Conservation (phyloP, 1,140 invertebrate species). For the Eriosoma lanigerum region DNA sequence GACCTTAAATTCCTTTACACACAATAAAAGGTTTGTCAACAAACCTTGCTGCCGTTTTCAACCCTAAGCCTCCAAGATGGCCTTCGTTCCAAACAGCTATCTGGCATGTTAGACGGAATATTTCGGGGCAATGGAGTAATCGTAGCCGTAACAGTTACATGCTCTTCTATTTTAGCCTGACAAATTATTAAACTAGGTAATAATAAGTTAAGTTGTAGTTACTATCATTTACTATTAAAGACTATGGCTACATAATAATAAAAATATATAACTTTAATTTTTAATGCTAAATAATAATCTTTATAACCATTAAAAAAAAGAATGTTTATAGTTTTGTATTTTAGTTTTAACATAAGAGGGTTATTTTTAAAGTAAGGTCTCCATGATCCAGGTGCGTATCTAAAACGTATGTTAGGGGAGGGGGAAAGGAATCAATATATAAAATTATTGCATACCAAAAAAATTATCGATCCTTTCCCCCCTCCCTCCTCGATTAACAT, state of each 20-base stretch:
- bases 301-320: too few species aligned
- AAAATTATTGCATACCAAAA: too few species aligned
- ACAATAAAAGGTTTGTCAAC: constrained; percentile 57
- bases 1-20: constrained; percentile 17
- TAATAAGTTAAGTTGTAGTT: background rate
- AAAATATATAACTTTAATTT: too few species aligned
- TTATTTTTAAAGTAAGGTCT: too few species aligned
- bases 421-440: too few species aligned
- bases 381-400: too few species aligned
- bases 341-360: too few species aligned
- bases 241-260: background rate
- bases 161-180: constrained; percentile 50
- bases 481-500: too few species aligned
- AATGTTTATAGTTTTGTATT: too few species aligned
- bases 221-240: background rate
- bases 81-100: constrained; percentile 69
- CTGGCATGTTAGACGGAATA: constrained; percentile 55
- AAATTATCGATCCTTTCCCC: too few species aligned
- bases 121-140: constrained; percentile 62
- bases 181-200: constrained; percentile 50
- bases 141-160: constrained; percentile 61
- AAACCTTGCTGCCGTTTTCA: constrained; percentile 84
- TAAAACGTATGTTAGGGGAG: too few species aligned
- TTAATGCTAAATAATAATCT: too few species aligned
- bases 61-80: constrained; percentile 87